Percentiles rank a stretch among this genome's conserved stretches.
phyloP scores from a whole-genome alignment of 2,888 invertebrate species.

The Sarcophaga carnaria region DNA sequence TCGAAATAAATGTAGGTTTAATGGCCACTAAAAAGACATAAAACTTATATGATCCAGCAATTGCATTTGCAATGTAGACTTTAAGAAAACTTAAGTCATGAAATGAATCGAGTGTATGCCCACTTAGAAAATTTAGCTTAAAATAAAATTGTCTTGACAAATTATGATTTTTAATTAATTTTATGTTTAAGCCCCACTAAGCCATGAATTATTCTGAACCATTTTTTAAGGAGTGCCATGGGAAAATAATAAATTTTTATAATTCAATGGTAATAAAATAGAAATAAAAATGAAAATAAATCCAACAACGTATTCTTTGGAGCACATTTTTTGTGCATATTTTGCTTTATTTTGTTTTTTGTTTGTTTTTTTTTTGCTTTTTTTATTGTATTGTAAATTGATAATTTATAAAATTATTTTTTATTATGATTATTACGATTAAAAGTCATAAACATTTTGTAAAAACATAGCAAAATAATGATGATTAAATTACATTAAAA shows the following conservation, averaged over 20 bases:
- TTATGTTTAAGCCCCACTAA: not conserved
- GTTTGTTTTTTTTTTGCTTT: too few relatives aligned
- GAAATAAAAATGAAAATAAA: not conserved
- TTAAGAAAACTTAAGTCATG: too few relatives aligned
- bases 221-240: not conserved
- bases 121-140: too few relatives aligned
- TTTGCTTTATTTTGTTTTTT: slow-evolving; percentile 54
- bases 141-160: not conserved
- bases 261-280: not conserved
- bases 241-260: not conserved
- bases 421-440: not conserved
- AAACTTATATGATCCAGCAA: too few relatives aligned
- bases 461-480: not conserved
- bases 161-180: not conserved
- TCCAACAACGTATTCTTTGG: slow-evolving; percentile 34
- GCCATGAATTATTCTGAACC: not conserved
- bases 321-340: slow-evolving; percentile 61
- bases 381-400: not conserved
- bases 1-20: too few relatives aligned
- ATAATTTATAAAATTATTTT: slow-evolving; percentile 33
- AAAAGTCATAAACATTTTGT: not conserved
- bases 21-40: too few relatives aligned
- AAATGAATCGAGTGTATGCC: too few relatives aligned
- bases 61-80: too few relatives aligned
- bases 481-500: not conserved